Percentiles rank a stretch among this genome's conserved stretches.
Evolutionary conservation across 1,140 invertebrate genomes (phyloP).

Genomic region (Steinernema khuongi): DNA sequence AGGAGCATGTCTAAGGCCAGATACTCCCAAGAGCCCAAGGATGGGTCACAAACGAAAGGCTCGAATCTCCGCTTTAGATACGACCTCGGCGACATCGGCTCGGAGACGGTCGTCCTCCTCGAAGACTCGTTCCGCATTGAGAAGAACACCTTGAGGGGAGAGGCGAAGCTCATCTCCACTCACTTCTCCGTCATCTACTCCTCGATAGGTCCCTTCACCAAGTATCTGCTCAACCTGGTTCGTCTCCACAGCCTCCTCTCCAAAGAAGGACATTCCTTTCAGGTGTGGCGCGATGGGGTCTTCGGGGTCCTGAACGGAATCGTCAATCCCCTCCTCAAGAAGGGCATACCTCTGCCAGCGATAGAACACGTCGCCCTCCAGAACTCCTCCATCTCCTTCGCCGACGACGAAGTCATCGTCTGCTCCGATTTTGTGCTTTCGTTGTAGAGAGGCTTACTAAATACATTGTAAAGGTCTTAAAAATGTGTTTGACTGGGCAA

Average conservation of each 20-base stretch:
- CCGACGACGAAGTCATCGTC: not conserved
- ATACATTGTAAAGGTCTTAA: no score
- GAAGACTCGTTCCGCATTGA: not conserved
- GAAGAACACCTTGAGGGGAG: not conserved
- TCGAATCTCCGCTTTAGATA: not conserved
- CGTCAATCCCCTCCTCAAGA: not conserved
- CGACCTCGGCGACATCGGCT: not conserved
- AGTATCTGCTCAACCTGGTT: not conserved
- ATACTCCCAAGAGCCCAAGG: no score
- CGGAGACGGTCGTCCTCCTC: not conserved
- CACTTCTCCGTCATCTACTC: not conserved
- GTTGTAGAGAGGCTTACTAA: not conserved
- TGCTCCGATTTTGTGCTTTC: not conserved
- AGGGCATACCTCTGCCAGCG: not conserved
- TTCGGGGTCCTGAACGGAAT: not conserved
- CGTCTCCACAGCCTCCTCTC: not conserved
- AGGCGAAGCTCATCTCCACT: not conserved
- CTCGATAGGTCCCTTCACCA: not conserved
- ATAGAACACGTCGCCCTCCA: not conserved
- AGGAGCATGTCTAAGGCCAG: no score
- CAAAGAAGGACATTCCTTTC: not conserved
- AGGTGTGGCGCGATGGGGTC: not conserved
- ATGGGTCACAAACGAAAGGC: not conserved
- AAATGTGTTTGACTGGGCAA: no score
- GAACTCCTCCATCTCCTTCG: not conserved